Evolutionary conservation across 2,888 invertebrate genomes (phyloP), one percentile per base, ranked within the genome.

Genomic region (Brenthis hecate): DNA sequence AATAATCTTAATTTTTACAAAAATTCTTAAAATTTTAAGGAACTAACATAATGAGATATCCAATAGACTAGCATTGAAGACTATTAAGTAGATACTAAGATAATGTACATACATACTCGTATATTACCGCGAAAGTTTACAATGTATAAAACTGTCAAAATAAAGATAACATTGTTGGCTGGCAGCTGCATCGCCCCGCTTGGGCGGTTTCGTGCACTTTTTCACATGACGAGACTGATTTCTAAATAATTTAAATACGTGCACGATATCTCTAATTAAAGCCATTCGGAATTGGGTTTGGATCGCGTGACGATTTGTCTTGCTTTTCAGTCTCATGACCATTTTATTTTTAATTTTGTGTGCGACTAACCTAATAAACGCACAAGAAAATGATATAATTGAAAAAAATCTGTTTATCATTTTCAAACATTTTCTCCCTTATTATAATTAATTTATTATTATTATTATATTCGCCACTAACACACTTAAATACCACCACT

Each of bases 241-340:
- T 92, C 92, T 92, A 92, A 91, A 91, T 91, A 88, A 92, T 92
- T 91, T 91, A 89, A 91, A 91, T 91, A 89, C 87, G 84, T 82
- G 88, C 90, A 90, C 89, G 90, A 85, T 76, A 81, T 81, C 75
- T 79, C 80, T 80, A 81, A 84, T 86, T 87, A 88, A 87, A 83
- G 76, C 82, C 78, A 82, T 82, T 83, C 81, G 81, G 83, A 87
- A 89, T 84, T 86, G 81, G 85, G 84, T 87, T 84, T 85, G 78
- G 85, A 76, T 82, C 78, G 85, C 86, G 84, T 86, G 85, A 78
- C 77, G 77, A 74, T 76, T 72, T 77, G 75, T 76, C 76, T 74
- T 76, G 73, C 73, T 73, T 73, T 62, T 74, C 55, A 70, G 58
- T 54, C 14, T 62, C 65, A 65, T 68, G 68, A 66, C 68, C 54